Conservation (phyloP, 2,113 vertebrate species). For the Pollimyrus isidori region DNA sequence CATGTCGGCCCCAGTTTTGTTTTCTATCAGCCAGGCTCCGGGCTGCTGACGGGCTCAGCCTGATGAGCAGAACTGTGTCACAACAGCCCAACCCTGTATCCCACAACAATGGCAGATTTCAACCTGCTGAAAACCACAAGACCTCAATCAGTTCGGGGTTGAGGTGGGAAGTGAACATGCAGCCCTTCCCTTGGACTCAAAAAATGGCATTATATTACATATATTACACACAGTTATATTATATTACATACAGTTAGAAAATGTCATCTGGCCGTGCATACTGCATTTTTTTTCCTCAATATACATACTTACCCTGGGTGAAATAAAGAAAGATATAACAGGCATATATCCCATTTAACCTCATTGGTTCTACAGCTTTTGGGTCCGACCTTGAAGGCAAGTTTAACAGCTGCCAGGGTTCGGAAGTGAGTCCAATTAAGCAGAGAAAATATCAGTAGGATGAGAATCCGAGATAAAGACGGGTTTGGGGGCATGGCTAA, state of each 20-base stretch:
- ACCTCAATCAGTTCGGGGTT: background rate
- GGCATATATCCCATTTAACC: no score
- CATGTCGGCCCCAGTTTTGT: background rate
- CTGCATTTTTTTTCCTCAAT: background rate
- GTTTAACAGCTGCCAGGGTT: background rate
- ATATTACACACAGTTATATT: background rate
- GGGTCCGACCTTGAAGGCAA: background rate
- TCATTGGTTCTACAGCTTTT: background rate
- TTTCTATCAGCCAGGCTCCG: background rate
- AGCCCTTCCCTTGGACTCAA: background rate
- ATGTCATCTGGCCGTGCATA: background rate
- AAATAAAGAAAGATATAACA: background rate
- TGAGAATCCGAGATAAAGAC: background rate
- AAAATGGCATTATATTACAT: background rate
- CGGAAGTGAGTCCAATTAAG: background rate
- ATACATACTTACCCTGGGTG: background rate
- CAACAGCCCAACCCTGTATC: background rate
- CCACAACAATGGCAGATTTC: background rate
- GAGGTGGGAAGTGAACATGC: background rate
- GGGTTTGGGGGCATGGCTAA: background rate
- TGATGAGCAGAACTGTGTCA: background rate
- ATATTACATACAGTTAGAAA: background rate
- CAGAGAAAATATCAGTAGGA: background rate
- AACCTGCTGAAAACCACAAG: background rate
- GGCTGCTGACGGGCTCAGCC: background rate